A percentile compares a stretch with the other conserved stretches of the same genome.
Evolutionary conservation across 2,797 vertebrate genomes (phyloP).

Genomic region (Menidia menidia): DNA sequence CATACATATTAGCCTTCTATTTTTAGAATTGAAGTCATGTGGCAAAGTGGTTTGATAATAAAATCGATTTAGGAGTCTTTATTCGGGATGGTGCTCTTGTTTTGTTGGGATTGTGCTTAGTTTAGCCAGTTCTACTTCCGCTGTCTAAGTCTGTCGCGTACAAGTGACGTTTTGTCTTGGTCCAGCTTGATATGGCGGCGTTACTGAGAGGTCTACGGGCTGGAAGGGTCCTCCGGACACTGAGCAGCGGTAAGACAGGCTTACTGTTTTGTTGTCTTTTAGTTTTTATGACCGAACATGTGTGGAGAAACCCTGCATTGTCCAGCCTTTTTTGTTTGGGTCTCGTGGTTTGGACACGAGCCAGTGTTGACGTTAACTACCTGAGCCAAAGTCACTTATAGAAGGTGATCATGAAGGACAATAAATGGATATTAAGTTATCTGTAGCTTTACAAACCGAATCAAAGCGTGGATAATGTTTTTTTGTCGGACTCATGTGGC

Average conservation of each 20-base stretch:
- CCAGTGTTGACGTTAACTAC: slow-evolving; percentile 10
- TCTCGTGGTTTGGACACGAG: not conserved
- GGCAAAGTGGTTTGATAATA: no score
- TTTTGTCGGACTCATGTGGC: not conserved
- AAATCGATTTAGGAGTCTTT: no score
- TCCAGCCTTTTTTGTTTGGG: accelerated
- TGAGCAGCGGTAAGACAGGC: slow-evolving; percentile 69
- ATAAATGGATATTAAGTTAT: not conserved
- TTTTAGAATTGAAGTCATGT: no score
- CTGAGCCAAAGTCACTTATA: slow-evolving; percentile 49
- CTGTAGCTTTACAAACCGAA: not conserved
- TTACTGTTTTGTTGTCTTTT: not conserved
- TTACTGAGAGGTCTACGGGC: slow-evolving; percentile 79
- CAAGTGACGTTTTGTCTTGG: slow-evolving; percentile 33
- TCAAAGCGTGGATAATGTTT: not conserved
- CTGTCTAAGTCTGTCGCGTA: slow-evolving; percentile 22
- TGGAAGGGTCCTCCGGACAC: slow-evolving; percentile 73
- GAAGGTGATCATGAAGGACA: slow-evolving; percentile 79
- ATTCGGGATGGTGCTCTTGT: not conserved
- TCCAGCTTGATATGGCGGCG: slow-evolving; percentile 79
- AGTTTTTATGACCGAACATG: not conserved
- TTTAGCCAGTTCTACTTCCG: not conserved
- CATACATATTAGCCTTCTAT: no score
- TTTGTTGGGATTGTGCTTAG: not conserved
- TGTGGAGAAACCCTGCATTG: accelerated